These are phyloP conservation scores for Machimus atricapillus DNA, from an alignment of 2,888 invertebrate genomes.

Conservation along the genomic window DNA sequence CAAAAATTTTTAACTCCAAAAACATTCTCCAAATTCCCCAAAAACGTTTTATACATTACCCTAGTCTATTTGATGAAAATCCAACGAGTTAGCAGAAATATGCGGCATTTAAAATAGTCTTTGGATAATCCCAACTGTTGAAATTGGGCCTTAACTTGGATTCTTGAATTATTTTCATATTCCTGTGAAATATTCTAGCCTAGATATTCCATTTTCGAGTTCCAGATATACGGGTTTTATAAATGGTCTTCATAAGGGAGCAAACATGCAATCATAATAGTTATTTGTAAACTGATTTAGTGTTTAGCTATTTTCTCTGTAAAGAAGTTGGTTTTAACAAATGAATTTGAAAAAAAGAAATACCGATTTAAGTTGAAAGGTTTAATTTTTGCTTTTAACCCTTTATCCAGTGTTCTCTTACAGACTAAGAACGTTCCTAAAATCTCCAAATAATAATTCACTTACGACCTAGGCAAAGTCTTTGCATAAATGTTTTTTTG, in stretches of 20 bases:
- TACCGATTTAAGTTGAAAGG: not conserved
- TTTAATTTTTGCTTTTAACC: conserved; percentile 15
- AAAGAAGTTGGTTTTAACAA: not conserved
- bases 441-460: not conserved
- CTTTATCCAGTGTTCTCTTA: conserved; percentile 9
- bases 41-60: no score
- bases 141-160: no score
- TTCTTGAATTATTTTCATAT: not conserved
- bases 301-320: not conserved
- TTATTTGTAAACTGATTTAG: not conserved
- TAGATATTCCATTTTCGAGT: no score
- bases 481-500: not conserved
- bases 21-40: no score
- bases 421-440: not conserved
- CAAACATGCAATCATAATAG: not conserved
- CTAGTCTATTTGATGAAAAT: no score
- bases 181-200: not conserved
- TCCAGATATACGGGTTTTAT: no score
- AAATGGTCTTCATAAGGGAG: not conserved
- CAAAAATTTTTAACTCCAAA: no score
- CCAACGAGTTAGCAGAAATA: no score
- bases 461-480: conserved; percentile 2
- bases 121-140: no score
- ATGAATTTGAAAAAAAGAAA: not conserved
- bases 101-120: no score